Conservation (phyloP, 2,888 invertebrate genomes). For the Lasioglossum pauxillum region DNA sequence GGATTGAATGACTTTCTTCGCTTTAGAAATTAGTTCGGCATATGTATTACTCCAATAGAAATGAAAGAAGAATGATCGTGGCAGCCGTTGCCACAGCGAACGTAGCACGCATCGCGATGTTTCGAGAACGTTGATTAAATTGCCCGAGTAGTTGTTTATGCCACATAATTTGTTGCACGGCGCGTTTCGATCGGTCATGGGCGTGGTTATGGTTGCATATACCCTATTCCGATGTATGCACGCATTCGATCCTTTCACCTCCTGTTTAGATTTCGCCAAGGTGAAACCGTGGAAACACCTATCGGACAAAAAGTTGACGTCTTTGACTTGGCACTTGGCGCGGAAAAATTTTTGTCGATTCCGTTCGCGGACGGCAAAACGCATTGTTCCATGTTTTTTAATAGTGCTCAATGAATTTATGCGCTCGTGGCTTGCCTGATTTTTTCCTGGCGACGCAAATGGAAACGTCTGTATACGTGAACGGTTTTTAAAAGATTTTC, state of each 20-base stretch:
- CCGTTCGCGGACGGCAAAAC: neutral
- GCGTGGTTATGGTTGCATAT: constrained; percentile 58
- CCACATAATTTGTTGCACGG: constrained; percentile 18
- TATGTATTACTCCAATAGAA: neutral
- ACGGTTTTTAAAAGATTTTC: neutral
- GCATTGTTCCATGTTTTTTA: neutral
- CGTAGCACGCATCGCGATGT: neutral
- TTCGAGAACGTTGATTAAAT: neutral
- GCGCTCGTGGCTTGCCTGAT: neutral
- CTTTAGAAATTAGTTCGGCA: neutral
- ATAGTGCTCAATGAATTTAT: neutral
- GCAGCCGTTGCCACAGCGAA: neutral
- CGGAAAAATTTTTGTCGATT: neutral
- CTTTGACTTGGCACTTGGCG: neutral
- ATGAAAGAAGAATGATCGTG: neutral
- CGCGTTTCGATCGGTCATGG: constrained; percentile 43
- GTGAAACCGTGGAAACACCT: constrained; percentile 33
- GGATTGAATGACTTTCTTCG: neutral
- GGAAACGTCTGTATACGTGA: neutral
- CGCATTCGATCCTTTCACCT: constrained; percentile 54
- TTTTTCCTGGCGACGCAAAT: neutral
- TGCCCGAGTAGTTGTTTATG: neutral
- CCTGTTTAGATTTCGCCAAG: constrained; percentile 40
- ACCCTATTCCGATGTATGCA: constrained; percentile 27
- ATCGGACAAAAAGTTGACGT: neutral